Conservation (phyloP, 2,888 invertebrate species). For the Drosophila picticornis region DNA sequence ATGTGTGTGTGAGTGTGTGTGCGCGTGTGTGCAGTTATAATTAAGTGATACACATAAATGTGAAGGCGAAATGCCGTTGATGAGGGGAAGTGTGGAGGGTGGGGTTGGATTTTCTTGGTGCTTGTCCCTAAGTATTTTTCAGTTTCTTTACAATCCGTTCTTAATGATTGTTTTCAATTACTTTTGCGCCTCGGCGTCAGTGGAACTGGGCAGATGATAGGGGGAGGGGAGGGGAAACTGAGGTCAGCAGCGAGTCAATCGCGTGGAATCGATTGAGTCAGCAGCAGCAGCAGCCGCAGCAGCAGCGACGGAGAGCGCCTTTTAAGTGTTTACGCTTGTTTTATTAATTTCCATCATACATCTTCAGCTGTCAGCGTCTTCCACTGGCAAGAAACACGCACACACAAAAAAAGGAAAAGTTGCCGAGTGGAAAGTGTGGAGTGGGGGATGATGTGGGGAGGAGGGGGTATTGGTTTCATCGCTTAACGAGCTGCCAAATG, state of each 20-base stretch:
- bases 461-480: constrained; percentile 7
- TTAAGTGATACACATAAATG: constrained; percentile 76
- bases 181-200: constrained; percentile 43
- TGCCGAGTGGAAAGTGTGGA: neutral
- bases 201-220: neutral
- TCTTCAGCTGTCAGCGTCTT: constrained; percentile 75
- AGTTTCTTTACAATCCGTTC: constrained; percentile 18
- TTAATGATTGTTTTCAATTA: constrained; percentile 70
- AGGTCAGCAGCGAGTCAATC: constrained; percentile 37
- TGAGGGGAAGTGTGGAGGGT: neutral
- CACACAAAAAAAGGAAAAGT: constrained; percentile 16
- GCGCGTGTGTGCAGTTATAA: constrained; percentile 75
- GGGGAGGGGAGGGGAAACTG: constrained; percentile 1
- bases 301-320: constrained; percentile 55
- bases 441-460: neutral
- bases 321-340: constrained; percentile 82
- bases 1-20: neutral
- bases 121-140: constrained; percentile 21
- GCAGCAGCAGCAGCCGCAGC: constrained; percentile 5
- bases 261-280: constrained; percentile 72
- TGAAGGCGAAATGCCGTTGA: constrained; percentile 8
- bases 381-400: constrained; percentile 8
- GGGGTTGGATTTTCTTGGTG: neutral
- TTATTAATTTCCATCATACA: constrained; percentile 82
- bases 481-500: constrained; percentile 63